A percentile compares a stretch with the other conserved stretches of the same genome.
These are phyloP conservation scores for Acanthopleura granulata DNA, from an alignment of 2,888 invertebrate species.

Conservation along the genomic window DNA sequence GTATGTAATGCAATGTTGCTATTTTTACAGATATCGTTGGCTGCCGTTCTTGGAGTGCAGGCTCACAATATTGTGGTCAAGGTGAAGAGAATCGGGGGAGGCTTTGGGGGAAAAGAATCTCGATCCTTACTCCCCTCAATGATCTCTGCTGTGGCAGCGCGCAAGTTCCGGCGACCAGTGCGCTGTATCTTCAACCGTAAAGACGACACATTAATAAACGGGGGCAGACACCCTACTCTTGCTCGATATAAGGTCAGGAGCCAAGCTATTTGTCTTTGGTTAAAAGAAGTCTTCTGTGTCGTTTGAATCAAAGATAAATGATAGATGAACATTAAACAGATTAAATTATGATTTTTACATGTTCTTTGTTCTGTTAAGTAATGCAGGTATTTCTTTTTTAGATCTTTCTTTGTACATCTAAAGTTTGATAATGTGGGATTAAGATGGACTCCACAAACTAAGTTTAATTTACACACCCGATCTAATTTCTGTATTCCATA, in stretches of 20 bases:
- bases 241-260: background rate
- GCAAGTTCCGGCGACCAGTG: slow-evolving; percentile 69
- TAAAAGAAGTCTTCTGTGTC: too few relatives aligned
- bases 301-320: too few relatives aligned
- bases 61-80: background rate
- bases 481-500: too few relatives aligned
- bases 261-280: too few relatives aligned
- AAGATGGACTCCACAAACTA: too few relatives aligned
- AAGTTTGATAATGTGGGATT: too few relatives aligned
- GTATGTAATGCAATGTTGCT: background rate
- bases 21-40: background rate
- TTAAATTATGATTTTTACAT: too few relatives aligned
- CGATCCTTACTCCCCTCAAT: slow-evolving; percentile 79
- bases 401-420: too few relatives aligned
- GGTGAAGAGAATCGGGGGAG: slow-evolving; percentile 76
- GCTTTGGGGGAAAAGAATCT: slow-evolving; percentile 96
- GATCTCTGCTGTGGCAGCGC: slow-evolving; percentile 87
- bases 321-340: too few relatives aligned
- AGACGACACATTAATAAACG: background rate
- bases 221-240: background rate
- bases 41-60: background rate
- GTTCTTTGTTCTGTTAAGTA: too few relatives aligned
- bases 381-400: too few relatives aligned
- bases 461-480: too few relatives aligned
- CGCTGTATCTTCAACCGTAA: background rate